Evolutionary conservation across 1,140 invertebrate species (phyloP), one percentile per base, ranked within the genome.

Genomic region (Cataglyphis hispanica): DNA sequence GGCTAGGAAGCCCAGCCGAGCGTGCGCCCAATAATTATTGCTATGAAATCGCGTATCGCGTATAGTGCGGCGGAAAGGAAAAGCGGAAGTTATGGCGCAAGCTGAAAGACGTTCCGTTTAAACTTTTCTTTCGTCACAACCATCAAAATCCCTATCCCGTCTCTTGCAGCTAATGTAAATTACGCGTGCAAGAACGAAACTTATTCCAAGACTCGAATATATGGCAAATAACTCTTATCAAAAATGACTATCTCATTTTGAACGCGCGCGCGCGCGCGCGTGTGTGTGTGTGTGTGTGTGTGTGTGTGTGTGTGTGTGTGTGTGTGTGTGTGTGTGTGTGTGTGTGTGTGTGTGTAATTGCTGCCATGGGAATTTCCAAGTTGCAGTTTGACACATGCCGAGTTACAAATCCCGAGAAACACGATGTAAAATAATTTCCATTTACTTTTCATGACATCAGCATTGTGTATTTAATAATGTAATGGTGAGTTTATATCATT

Each of bases 1-100:
- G 31, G 27, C 27, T 31, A 31, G n/a, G 13, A 31, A 66, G 31
- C 6, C 40, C 34, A 56, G 4, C 27, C 53, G 60, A 75, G 60
- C 74, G 81, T 58, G 72, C 50, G 67, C 34, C 16, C 46, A 43
- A 40, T 75, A 63, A 85, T 89, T 85, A 85, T 80, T 80, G 50
- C 56, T 7, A 61, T 75, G 86, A 56, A 87, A 87, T 85, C 60
- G 78, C 27, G 27, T 22, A 19, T 34, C 31, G 50, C 34, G 16
- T 34, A 19, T 34, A 22, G 50, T 27, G 27, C 31, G 64, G 56
- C 43, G 43, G 27, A 53, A 69, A 75, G 58, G 81, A 69, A 84
- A 85, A 85, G 58, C 70, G 56, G 61, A 66, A 85, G 46, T 69
- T 70, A 84, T 37, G 13, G 58, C 46, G 13, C 46, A 27, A 8